phyloP scores from a whole-genome alignment of 2,797 vertebrate genomes.

The Characodon lateralis region DNA sequence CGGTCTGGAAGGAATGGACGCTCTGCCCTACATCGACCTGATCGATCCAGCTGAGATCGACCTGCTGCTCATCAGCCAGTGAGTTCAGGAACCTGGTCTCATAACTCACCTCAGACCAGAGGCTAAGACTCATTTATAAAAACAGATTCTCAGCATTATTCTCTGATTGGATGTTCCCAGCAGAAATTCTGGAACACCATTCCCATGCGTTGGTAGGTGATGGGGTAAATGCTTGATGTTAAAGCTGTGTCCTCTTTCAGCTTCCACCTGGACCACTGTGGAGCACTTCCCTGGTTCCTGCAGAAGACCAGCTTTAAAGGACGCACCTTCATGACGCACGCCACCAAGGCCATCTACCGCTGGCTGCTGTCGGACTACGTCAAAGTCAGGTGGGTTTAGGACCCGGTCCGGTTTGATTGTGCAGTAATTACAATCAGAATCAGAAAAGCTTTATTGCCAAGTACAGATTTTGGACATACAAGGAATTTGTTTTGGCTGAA shows the following conservation, averaged over 20 bases:
- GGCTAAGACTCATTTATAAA: no score
- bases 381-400: conserved; percentile 63
- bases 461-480: no score
- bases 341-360: conserved; percentile 96
- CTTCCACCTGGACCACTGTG: conserved; percentile 97
- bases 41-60: conserved; percentile 96
- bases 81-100: conserved; percentile 62
- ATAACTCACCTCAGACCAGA: background rate
- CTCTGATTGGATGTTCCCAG: no score
- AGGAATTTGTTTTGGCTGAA: no score
- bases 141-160: no score
- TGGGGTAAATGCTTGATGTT: background rate
- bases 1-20: conserved; percentile 95
- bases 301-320: conserved; percentile 98
- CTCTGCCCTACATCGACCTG: conserved; percentile 93
- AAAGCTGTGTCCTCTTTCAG: conserved; percentile 64
- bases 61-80: conserved; percentile 97
- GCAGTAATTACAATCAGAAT: no score
- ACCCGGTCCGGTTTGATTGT: no score
- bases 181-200: no score
- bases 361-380: conserved; percentile 95
- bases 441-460: no score
- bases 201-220: background rate
- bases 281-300: conserved; percentile 95
- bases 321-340: conserved; percentile 96